Evolutionary conservation across 2,888 invertebrate genomes (phyloP).

Genomic region (Acrobasis repandana): DNA sequence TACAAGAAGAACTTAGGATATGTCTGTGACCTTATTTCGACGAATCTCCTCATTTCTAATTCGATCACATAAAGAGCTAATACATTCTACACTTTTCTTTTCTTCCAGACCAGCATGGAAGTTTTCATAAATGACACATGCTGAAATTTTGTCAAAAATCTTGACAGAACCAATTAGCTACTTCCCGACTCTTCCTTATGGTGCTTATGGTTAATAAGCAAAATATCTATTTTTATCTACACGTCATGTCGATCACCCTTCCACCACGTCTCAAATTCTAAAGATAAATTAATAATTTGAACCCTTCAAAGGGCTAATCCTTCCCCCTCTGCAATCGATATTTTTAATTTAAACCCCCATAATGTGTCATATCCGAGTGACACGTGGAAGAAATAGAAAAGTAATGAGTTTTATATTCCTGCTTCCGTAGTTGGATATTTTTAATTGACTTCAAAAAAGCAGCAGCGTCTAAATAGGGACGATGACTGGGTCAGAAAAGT

Average conservation of each 20-base stretch:
- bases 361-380: neutral
- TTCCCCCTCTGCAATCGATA: neutral
- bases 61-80: no score
- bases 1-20: no score
- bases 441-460: no score
- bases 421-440: conserved; percentile 1
- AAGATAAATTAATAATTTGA: conserved; percentile 1
- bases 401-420: conserved; percentile 7
- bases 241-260: neutral
- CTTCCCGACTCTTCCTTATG: no score
- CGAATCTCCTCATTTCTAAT: no score
- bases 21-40: no score
- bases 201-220: neutral
- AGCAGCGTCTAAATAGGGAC: no score
- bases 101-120: no score
- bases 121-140: neutral
- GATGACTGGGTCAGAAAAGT: no score
- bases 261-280: conserved; percentile 8
- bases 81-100: no score
- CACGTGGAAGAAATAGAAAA: conserved; percentile 3
- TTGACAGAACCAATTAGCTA: neutral
- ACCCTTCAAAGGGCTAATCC: conserved; percentile 10
- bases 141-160: neutral
- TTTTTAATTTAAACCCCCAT: conserved; percentile 8
- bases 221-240: neutral